Base-by-base conservation (phyloP, 2,888 invertebrate genomes). In the Limenitis camilla region DNA sequence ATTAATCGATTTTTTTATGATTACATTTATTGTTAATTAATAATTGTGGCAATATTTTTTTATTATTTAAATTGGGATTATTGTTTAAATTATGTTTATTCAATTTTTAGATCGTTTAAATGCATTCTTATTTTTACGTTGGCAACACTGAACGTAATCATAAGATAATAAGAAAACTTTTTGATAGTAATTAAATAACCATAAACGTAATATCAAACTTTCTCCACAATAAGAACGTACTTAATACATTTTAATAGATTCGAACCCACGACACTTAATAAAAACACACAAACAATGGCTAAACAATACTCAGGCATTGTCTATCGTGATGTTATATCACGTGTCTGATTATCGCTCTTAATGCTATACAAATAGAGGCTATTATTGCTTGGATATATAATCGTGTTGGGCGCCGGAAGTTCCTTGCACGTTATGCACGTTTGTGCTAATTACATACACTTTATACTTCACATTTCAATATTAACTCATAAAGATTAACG, bases 371-470 rank as follows among this genome's bases (percentile, higher is more conserved):
- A 1, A 7, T 42, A 35, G 40, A 35, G 30, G 8, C 28, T 31
- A 38, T 38, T 49, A 29, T 43, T 9, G 45, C 27, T 9, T 49
- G 33, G 2, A 6, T 33, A 10, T 49, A 4, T 4, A 10, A 38
- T 53, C 40, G 41, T 49, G 45, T 45, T 52, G 33, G 47, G 42
- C 35, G 38, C 49, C 56, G 53, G 56, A 53, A 53, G 48, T 48
- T 9, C 36, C 11, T 7, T 5, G 27, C 29, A 30, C 9, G 52
- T 46, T 48, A n/a, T 48, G 31, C 30, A 44, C 32, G 44, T 6
- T 33, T 43, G 53, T 40, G 40, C 9, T 44, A 49, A 44, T 44
- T 40, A 19, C 29, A 30, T 8, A 4, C 5, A n/a, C 29, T 45
- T 35, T 35, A 35, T 45, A 35, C 10, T 30, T 35, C 36, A 35